Evolutionary conservation across 2,797 vertebrate genomes (phyloP).

Genomic region (Pseudocheirus occidentalis): DNA sequence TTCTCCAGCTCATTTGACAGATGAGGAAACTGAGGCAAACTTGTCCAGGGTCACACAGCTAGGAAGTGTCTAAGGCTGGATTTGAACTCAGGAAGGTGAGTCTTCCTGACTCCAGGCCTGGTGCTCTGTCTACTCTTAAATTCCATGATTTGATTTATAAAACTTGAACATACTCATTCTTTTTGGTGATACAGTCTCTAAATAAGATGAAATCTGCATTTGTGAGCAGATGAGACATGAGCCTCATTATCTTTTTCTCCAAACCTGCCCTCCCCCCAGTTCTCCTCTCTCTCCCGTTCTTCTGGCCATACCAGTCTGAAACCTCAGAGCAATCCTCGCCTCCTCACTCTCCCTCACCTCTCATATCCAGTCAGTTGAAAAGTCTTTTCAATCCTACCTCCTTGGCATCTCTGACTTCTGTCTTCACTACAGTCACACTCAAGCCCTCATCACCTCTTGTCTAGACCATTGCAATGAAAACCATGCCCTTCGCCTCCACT

Average conservation of each 20-base stretch:
- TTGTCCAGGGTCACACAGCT: not conserved
- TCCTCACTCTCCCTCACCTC: too few species aligned
- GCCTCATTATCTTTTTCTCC: not conserved
- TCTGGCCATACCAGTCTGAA: not conserved
- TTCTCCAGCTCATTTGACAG: not conserved
- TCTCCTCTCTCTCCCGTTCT: not conserved
- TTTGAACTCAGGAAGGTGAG: not conserved
- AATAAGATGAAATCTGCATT: not conserved
- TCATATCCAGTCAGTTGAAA: too few species aligned
- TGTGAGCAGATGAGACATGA: not conserved
- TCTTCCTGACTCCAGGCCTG: not conserved
- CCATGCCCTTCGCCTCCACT: too few species aligned
- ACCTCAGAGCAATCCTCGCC: too few species aligned
- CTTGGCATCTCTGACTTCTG: too few species aligned
- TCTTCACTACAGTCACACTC: too few species aligned
- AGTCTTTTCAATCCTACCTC: too few species aligned
- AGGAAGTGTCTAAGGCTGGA: not conserved
- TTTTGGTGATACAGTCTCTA: not conserved
- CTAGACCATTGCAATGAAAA: too few species aligned
- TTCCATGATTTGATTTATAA: not conserved
- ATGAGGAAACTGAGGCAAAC: not conserved
- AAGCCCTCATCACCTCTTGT: too few species aligned
- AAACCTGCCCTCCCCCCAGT: not conserved
- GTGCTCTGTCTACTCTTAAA: too few species aligned
- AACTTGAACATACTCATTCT: not conserved